Base-by-base conservation (phyloP, 1,140 invertebrate species). In the Varroa destructor region DNA sequence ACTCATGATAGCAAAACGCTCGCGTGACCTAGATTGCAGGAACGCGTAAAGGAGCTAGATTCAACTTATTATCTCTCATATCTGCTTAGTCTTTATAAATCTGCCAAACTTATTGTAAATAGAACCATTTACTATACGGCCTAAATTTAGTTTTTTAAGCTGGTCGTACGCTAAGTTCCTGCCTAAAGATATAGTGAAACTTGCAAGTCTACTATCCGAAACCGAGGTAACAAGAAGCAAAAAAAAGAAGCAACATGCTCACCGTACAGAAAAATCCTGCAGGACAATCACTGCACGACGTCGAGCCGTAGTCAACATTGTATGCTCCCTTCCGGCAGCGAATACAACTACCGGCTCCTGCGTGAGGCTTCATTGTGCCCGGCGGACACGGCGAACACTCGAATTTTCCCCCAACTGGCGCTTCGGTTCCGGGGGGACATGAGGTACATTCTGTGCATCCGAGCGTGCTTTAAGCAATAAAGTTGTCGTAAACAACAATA, bases 341-440 rank as follows among this genome's bases (percentile, higher is more conserved):
- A 40, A 67, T 67, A 37, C 61, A 67, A 46, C 61, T 67, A 12
- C 61, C 61, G 40, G 61, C 40, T 14, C 61, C 61, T 40, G 40
- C 61, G 61, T 67, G 61, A 12, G 61, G 61, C 37, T 67, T 67
- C 61, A 67, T 67, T 12, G 61, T 67, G 40, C 61, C 61, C 12
- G 61, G 61, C 4, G 61, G 61, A 67, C 61, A 67, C 36, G n/a
- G 61, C 8, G 61, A 67, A 40, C 61, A 67, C 61, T 67, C 61
- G 12, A 37, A 67, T 67, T 67, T 67, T 10, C 61, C 61, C 3
- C 12, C 10, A 37, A 46, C 10, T 3, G 61, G 61, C 2, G 61
- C 61, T 40, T 67, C 61, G 37, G 61, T 67, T 2, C 61, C 61
- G 40, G 61, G 3, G 1, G 61, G 61, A 67, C 61, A 67, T 46